Evolutionary conservation across 2,888 invertebrate species (phyloP).

Genomic region (Temnothorax ravouxi): DNA sequence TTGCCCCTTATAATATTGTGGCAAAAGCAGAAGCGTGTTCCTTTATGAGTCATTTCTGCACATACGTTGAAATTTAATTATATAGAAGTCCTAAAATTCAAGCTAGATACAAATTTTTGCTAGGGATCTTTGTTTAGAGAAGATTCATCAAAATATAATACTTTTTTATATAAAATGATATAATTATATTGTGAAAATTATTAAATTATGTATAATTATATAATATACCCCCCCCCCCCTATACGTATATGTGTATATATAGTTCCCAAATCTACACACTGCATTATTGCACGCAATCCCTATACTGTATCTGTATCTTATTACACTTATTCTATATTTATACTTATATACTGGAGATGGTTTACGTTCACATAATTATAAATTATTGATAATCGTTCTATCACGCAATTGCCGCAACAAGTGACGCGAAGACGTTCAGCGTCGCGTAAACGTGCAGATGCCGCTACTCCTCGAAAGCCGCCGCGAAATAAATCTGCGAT

Average conservation of each 20-base stretch:
- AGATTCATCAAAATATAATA: background rate
- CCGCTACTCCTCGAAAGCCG: background rate
- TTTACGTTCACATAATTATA: background rate
- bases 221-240: too few species aligned
- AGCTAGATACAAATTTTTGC: background rate
- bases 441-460: background rate
- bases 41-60: background rate
- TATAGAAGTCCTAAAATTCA: background rate
- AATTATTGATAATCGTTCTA: background rate
- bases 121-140: background rate
- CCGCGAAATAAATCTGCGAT: conserved; percentile 63
- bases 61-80: background rate
- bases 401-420: conserved; percentile 12
- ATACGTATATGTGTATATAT: background rate
- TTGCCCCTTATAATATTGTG: too few species aligned
- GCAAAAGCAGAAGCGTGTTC: background rate
- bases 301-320: background rate
- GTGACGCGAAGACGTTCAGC: background rate
- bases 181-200: too few species aligned
- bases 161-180: background rate
- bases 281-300: background rate
- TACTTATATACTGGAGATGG: background rate
- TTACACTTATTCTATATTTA: background rate
- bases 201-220: too few species aligned
- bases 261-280: background rate